These are phyloP conservation scores for Noctua comes DNA, from an alignment of 2,888 invertebrate species.

Conservation along the genomic window DNA sequence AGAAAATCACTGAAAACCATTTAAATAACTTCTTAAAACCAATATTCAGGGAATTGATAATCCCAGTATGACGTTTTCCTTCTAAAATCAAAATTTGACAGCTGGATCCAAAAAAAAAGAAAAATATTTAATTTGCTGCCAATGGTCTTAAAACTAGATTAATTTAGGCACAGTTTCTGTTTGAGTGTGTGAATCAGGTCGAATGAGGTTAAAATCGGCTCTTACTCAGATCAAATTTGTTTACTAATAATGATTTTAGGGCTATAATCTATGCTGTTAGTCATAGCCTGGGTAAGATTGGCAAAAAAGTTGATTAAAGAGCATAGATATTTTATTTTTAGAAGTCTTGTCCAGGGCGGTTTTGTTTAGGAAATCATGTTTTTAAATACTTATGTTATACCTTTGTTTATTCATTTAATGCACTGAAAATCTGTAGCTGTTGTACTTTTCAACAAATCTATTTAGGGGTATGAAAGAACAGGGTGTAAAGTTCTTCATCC, in stretches of 20 bases:
- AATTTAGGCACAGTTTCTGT: slow-evolving; percentile 16
- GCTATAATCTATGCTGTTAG: slow-evolving; percentile 13
- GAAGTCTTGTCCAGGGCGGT: too few species aligned
- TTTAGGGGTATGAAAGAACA: too few species aligned
- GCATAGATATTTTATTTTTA: not conserved
- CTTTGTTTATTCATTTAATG: not conserved
- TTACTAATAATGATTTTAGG: slow-evolving; percentile 46
- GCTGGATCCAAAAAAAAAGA: not conserved
- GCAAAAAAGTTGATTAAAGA: not conserved
- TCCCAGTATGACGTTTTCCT: not conserved
- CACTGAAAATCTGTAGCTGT: too few species aligned
- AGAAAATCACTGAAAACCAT: not conserved
- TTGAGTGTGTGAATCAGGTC: slow-evolving; percentile 7
- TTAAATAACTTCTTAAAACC: not conserved
- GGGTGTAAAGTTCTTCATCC: too few species aligned
- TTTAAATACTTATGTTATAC: not conserved
- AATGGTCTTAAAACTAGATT: slow-evolving; percentile 10
- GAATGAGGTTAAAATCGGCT: slow-evolving; percentile 34
- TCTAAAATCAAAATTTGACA: not conserved
- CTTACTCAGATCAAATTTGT: slow-evolving; percentile 47
- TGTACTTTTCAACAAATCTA: too few species aligned
- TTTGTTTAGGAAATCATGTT: too few species aligned
- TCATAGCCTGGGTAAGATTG: slow-evolving; percentile 6
- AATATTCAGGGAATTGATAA: not conserved
- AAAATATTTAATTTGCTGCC: too few species aligned